phyloP scores from a whole-genome alignment of 2,797 vertebrate genomes.

The Cyprinodon diabolis region DNA sequence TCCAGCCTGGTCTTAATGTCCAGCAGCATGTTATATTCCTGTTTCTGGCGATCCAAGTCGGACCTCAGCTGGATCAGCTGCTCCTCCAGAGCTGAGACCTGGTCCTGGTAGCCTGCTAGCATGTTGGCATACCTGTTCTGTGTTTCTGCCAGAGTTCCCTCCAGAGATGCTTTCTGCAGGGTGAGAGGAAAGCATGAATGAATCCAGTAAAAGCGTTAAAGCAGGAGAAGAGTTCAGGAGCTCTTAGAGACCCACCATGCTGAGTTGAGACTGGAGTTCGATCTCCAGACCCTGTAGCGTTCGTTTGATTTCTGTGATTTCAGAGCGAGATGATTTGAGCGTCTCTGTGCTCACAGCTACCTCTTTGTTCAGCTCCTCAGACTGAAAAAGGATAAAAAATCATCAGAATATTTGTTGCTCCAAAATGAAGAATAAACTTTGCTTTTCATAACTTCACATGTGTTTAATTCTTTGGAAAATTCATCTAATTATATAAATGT shows the following conservation, averaged over 20 bases:
- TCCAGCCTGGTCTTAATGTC: conserved; percentile 90
- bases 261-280: conserved; percentile 84
- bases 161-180: conserved; percentile 69
- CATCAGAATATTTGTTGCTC: too few relatives aligned
- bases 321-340: conserved; percentile 55
- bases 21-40: conserved; percentile 86
- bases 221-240: too few relatives aligned
- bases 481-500: background rate
- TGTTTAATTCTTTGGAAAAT: background rate
- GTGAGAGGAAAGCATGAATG: background rate
- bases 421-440: background rate
- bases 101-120: conserved; percentile 54
- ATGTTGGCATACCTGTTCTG: conserved; percentile 51
- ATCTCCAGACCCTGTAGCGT: conserved; percentile 85
- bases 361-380: conserved; percentile 42
- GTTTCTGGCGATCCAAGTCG: conserved; percentile 83
- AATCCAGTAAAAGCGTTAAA: too few relatives aligned
- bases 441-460: background rate
- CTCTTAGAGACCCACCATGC: conserved; percentile 75
- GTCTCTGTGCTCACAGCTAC: conserved; percentile 51
- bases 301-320: conserved; percentile 65
- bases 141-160: conserved; percentile 63
- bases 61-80: conserved; percentile 80
- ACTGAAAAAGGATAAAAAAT: conserved; percentile 18
- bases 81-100: conserved; percentile 83